Percentiles rank a stretch among this genome's conserved stretches.
Evolutionary conservation across 2,888 invertebrate species (phyloP).

Genomic region (Heliconius ethilla): DNA sequence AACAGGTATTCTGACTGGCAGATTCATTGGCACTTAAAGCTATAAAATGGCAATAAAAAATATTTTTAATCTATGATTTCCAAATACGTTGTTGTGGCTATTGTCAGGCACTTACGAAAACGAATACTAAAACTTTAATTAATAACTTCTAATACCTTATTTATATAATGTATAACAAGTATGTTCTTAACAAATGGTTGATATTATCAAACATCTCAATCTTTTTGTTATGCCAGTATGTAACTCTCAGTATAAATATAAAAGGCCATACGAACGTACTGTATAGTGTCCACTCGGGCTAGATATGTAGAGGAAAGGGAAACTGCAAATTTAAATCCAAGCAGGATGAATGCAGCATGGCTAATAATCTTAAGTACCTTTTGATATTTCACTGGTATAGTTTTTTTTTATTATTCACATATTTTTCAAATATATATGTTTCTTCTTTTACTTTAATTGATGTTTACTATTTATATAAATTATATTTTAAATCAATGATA

Average conservation of each 20-base stretch:
- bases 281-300: slow-evolving; percentile 36
- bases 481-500: not conserved
- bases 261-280: not conserved
- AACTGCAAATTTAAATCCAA: slow-evolving; percentile 60
- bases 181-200: slow-evolving; percentile 24
- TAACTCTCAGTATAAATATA: slow-evolving; percentile 11
- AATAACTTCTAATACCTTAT: not conserved
- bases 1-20: not conserved
- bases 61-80: not conserved
- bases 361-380: not conserved
- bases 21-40: not conserved
- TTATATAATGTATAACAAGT: slow-evolving; percentile 1
- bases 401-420: not conserved
- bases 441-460: not conserved
- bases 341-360: slow-evolving; percentile 48
- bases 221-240: slow-evolving; percentile 36
- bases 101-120: too few relatives aligned
- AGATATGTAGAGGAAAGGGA: slow-evolving; percentile 65
- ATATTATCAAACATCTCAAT: slow-evolving; percentile 40
- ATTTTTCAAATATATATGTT: not conserved
- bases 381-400: not conserved
- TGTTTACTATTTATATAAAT: not conserved
- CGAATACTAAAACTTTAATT: not conserved
- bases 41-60: too few relatives aligned
- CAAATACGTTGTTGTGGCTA: not conserved